Evolutionary conservation across 2,113 vertebrate species (phyloP).

Genomic region (Psephotus haematonotus): DNA sequence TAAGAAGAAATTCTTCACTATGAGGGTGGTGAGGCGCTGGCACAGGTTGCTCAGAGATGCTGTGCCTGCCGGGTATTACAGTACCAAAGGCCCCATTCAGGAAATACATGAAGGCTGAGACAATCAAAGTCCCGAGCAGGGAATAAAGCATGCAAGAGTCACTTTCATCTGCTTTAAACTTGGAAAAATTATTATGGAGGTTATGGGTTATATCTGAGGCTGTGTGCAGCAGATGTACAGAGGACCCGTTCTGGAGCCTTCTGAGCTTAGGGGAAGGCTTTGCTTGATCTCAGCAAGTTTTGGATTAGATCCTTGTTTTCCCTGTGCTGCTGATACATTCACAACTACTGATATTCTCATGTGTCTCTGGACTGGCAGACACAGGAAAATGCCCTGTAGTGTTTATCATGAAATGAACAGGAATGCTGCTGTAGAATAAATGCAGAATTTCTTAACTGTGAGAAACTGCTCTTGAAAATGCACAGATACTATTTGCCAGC

Average conservation of each 20-base stretch:
- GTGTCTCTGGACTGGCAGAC: neutral
- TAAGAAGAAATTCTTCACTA: neutral
- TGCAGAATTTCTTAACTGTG: neutral
- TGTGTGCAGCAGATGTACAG: neutral
- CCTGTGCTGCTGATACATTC: neutral
- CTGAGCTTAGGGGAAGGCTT: neutral
- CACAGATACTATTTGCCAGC: neutral
- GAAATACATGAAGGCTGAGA: neutral
- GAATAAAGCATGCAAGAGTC: neutral
- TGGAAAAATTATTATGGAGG: neutral
- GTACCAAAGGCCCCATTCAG: neutral
- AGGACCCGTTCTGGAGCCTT: neutral
- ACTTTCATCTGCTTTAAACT: neutral
- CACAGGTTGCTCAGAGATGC: neutral
- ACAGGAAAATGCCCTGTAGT: neutral
- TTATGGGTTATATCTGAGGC: neutral
- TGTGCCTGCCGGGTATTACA: neutral
- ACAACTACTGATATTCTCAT: neutral
- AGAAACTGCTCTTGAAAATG: neutral
- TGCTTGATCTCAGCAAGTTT: neutral
- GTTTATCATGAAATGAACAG: neutral
- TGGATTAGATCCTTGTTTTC: accelerated
- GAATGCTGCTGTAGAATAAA: neutral
- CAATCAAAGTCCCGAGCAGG: neutral
- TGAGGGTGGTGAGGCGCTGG: neutral